Conservation (phyloP, 2,797 vertebrate species). For the Uromys caudimaculatus region DNA sequence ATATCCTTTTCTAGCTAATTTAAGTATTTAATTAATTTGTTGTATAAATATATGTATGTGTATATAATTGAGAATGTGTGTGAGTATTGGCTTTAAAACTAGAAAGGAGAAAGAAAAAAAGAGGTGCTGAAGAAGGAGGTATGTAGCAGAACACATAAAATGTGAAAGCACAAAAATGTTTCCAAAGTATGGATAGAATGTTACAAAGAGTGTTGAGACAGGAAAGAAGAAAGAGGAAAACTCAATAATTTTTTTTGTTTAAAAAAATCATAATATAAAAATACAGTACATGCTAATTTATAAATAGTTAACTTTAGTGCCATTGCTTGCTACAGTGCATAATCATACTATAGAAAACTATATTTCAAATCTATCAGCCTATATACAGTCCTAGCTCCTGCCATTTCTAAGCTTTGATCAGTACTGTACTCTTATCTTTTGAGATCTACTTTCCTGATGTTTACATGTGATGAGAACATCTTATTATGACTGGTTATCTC, state of each 20-base stretch:
- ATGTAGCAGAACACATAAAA: neutral
- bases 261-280: neutral
- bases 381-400: neutral
- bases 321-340: neutral
- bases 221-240: neutral
- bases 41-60: neutral
- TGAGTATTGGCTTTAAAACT: neutral
- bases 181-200: neutral
- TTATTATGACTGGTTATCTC: neutral
- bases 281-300: neutral
- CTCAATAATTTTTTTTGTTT: neutral
- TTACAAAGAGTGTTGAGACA: neutral
- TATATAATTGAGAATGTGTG: neutral
- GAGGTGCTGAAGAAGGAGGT: neutral
- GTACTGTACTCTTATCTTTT: neutral
- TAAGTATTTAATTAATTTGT: neutral
- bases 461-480: neutral
- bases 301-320: neutral
- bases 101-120: neutral
- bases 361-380: neutral
- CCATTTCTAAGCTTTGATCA: neutral
- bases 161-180: neutral
- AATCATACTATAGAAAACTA: neutral
- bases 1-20: neutral
- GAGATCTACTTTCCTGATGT: neutral